These are phyloP conservation scores for Poecilia latipinna DNA, from an alignment of 2,113 vertebrate genomes.

Conservation along the genomic window DNA sequence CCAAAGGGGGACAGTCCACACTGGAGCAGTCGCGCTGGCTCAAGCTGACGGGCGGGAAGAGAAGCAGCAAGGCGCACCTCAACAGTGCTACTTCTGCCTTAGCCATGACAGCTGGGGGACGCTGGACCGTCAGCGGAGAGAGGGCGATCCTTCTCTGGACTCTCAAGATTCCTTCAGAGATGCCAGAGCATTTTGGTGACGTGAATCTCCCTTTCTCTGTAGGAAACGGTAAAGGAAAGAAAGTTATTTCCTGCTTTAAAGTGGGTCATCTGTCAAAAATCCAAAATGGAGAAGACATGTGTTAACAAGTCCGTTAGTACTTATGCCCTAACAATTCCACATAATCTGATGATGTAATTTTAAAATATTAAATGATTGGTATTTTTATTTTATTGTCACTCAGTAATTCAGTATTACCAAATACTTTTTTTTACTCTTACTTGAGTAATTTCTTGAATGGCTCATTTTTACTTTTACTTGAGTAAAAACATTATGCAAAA, in stretches of 20 bases:
- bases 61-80: conserved; percentile 60
- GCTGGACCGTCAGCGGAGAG: conserved; percentile 20
- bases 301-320: too few relatives aligned
- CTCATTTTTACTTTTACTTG: too few relatives aligned
- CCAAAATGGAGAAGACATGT: background rate
- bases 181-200: conserved; percentile 32
- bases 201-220: conserved; percentile 59
- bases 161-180: conserved; percentile 39
- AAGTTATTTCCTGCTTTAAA: conserved; percentile 73
- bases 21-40: conserved; percentile 87
- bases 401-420: too few relatives aligned
- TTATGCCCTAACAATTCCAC: too few relatives aligned
- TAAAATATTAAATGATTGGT: too few relatives aligned
- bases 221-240: conserved; percentile 20
- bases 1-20: conserved; percentile 81
- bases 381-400: too few relatives aligned
- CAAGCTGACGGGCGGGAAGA: conserved; percentile 33
- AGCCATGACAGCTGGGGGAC: conserved; percentile 62
- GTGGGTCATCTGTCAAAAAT: conserved; percentile 45
- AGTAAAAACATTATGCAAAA: too few relatives aligned
- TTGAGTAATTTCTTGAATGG: too few relatives aligned
- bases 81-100: conserved; percentile 52
- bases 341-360: too few relatives aligned
- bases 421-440: too few relatives aligned
- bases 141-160: conserved; percentile 4